These are phyloP conservation scores for Perca fluviatilis DNA, from an alignment of 2,113 vertebrate species.

Conservation along the genomic window DNA sequence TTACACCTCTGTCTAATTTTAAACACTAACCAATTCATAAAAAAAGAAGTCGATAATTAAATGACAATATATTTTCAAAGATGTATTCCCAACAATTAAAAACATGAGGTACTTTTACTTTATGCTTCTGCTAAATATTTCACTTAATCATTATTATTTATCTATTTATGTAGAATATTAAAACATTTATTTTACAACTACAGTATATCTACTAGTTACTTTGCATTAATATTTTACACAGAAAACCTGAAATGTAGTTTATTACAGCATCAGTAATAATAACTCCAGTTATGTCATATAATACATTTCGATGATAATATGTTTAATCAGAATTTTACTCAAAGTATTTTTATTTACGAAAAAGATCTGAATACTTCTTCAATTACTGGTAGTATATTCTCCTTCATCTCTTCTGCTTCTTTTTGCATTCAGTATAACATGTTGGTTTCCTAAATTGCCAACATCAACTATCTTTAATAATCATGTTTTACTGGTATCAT, in stretches of 20 bases:
- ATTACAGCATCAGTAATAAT: not conserved
- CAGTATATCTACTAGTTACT: not conserved
- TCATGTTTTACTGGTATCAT: not conserved
- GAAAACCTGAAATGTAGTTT: not conserved
- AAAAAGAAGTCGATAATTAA: not conserved
- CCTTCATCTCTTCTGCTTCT: not conserved
- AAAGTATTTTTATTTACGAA: not conserved
- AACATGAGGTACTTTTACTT: not conserved
- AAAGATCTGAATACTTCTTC: not conserved
- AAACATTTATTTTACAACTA: not conserved
- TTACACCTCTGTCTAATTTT: not conserved
- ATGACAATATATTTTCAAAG: not conserved
- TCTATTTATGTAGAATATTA: not conserved
- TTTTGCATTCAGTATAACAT: not conserved
- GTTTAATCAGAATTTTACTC: not conserved
- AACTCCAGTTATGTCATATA: not conserved
- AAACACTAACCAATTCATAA: not conserved
- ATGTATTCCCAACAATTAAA: not conserved
- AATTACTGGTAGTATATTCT: not conserved
- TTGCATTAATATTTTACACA: not conserved
- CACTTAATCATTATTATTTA: not conserved
- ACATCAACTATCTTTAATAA: not conserved
- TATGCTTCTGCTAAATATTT: not conserved
- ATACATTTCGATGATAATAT: not conserved
- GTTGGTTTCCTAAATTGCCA: not conserved